Conservation (phyloP, 2,888 invertebrate genomes). For the Panorpa germanica region DNA sequence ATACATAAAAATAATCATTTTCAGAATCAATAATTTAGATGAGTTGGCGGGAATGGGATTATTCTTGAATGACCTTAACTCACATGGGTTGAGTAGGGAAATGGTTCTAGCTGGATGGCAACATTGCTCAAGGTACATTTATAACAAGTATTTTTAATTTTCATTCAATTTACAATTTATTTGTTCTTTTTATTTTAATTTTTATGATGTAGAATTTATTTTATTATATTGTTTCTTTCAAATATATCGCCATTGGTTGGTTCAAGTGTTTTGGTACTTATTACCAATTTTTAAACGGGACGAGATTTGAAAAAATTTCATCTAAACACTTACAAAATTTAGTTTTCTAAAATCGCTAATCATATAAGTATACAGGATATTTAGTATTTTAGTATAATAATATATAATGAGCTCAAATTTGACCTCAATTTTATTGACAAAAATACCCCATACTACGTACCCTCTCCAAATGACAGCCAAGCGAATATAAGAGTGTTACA, state of each 20-base stretch:
- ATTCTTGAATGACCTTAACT: conserved; percentile 66
- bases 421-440: too few relatives aligned
- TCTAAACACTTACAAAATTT: neutral
- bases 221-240: conserved; percentile 1
- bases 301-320: conserved; percentile 1
- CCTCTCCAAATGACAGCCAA: too few relatives aligned
- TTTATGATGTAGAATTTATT: neutral
- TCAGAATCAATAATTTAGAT: conserved; percentile 62
- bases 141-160: neutral
- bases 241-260: too few relatives aligned
- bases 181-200: conserved; percentile 1
- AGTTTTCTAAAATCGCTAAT: too few relatives aligned
- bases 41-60: conserved; percentile 64
- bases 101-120: conserved; percentile 74
- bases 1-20: conserved; percentile 15
- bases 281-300: conserved; percentile 2
- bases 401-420: too few relatives aligned
- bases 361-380: too few relatives aligned
- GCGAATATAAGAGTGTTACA: too few relatives aligned
- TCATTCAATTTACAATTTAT: neutral
- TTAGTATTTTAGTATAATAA: too few relatives aligned
- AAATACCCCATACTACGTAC: too few relatives aligned
- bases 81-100: conserved; percentile 67
- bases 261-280: too few relatives aligned
- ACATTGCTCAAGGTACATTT: conserved; percentile 50